phyloP scores from a whole-genome alignment of 1,140 invertebrate species.

The Bicyclus anynana region DNA sequence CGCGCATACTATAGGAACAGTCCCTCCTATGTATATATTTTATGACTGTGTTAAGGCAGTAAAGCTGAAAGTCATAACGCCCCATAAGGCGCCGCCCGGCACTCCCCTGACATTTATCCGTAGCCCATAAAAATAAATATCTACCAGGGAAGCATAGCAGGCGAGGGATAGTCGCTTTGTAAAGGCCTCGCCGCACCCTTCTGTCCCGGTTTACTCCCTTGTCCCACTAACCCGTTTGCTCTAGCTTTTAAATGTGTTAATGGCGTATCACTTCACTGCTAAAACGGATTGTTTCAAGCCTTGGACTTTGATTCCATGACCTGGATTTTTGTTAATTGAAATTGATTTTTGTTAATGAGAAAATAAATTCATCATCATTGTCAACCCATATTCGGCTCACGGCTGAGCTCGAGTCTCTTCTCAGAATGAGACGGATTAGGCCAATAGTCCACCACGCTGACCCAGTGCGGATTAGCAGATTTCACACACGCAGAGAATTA shows the following conservation, averaged over 20 bases:
- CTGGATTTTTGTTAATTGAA: too few species aligned
- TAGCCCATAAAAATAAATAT: constrained; percentile 74
- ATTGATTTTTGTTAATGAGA: too few species aligned
- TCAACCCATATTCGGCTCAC: too few species aligned
- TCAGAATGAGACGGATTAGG: too few species aligned
- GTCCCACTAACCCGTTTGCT: constrained; percentile 61
- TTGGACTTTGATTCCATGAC: background rate
- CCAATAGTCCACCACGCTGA: too few species aligned
- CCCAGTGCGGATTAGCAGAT: too few species aligned
- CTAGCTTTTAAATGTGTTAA: constrained; percentile 12
- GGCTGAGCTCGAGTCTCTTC: too few species aligned
- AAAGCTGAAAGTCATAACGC: constrained; percentile 29
- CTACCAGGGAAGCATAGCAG: constrained; percentile 60
- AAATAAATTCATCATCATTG: too few species aligned
- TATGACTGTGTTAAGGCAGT: constrained; percentile 16
- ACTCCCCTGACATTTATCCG: constrained; percentile 71
- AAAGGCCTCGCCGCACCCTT: constrained; percentile 64
- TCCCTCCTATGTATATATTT: constrained; percentile 16
- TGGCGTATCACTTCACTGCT: background rate
- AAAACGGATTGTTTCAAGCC: background rate
- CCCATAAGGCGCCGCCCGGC: constrained; percentile 50
- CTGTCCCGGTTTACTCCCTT: constrained; percentile 44
- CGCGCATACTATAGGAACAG: too few species aligned
- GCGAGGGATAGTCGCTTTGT: constrained; percentile 48
- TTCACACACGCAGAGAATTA: too few species aligned